A percentile compares a stretch with the other conserved stretches of the same genome.
Conservation (phyloP, 2,797 vertebrate species). For the Aldrovandia affinis region DNA sequence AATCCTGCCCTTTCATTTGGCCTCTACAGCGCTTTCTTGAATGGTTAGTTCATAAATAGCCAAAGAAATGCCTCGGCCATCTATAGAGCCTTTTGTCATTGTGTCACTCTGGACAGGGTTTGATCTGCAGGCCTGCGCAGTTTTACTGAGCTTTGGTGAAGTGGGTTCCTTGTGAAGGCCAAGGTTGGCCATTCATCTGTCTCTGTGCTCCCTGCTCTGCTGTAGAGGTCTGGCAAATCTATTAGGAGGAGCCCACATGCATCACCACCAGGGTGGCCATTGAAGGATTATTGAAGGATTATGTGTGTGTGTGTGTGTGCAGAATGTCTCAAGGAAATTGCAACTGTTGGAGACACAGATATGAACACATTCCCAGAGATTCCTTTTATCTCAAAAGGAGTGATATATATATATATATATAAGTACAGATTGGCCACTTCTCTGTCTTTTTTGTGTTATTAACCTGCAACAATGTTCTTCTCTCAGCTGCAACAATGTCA, state of each 20-base stretch:
- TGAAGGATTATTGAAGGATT: not conserved
- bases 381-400: not conserved
- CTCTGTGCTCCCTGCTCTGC: not conserved
- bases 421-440: not conserved
- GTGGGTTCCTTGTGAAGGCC: not conserved
- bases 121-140: not conserved
- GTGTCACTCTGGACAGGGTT: not conserved
- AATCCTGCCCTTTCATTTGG: constrained; percentile 4
- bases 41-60: constrained; percentile 29
- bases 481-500: not conserved
- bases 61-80: constrained; percentile 5
- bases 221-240: not conserved
- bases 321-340: not conserved
- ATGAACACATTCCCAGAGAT: not conserved
- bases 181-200: not conserved
- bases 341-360: not conserved
- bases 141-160: not conserved
- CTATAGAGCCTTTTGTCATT: not conserved
- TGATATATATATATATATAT: not conserved
- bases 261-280: not conserved
- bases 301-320: not conserved
- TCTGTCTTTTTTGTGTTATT: too few relatives aligned
- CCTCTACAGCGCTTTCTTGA: constrained; percentile 24
- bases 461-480: not conserved
- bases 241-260: not conserved